Conservation (phyloP, 1,140 invertebrate genomes). For the Epicauta chinensis region DNA sequence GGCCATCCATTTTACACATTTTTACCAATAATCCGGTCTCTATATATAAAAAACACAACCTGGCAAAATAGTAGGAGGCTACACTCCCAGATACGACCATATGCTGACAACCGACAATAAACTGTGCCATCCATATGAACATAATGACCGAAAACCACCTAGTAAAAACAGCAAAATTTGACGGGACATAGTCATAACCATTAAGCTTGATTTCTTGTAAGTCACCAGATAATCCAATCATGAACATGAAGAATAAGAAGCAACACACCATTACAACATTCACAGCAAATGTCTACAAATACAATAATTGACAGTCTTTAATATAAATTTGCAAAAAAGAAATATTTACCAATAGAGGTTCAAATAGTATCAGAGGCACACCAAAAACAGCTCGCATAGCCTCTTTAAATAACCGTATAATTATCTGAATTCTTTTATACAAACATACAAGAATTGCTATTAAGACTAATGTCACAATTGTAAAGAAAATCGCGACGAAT, state of each 20-base stretch:
- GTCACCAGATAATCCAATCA: conserved; percentile 12
- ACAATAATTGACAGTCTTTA: conserved; percentile 2
- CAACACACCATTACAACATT: conserved; percentile 7
- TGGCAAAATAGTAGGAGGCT: conserved; percentile 70
- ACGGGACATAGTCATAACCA: conserved; percentile 44
- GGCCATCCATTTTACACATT: too few relatives aligned
- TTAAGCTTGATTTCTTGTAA: background rate
- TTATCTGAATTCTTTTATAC: conserved; percentile 62
- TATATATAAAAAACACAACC: conserved; percentile 45
- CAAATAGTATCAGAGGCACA: conserved; percentile 68
- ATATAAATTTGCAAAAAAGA: conserved; percentile 4
- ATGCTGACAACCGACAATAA: conserved; percentile 70
- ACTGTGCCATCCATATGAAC: conserved; percentile 68
- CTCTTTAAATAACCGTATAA: conserved; percentile 66
- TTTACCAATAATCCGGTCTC: too few relatives aligned
- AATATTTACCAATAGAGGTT: conserved; percentile 60
- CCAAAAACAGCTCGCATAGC: conserved; percentile 63
- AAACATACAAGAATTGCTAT: conserved; percentile 61
- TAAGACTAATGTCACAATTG: conserved; percentile 55
- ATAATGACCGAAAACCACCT: conserved; percentile 47
- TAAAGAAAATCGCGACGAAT: conserved; percentile 33
- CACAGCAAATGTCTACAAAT: conserved; percentile 20
- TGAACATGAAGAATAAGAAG: conserved; percentile 5
- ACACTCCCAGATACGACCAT: conserved; percentile 71
- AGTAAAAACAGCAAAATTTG: conserved; percentile 53